phyloP scores from a whole-genome alignment of 37 sponge, comb jelly and placozoan species.

The Theonella swinhoei region DNA sequence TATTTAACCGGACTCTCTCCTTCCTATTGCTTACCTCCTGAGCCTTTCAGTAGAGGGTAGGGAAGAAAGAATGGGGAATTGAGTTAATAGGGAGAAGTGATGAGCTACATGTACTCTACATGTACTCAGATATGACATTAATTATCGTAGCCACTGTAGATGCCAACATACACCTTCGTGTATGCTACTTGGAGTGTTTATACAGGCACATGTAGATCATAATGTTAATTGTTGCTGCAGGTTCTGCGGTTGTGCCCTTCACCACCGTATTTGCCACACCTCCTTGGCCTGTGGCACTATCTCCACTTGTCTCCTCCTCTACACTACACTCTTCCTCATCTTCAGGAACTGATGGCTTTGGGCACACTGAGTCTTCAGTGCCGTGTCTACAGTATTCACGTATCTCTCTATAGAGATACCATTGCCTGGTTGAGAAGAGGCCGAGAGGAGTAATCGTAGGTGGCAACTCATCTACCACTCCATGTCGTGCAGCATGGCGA shows the following conservation, averaged over 20 bases:
- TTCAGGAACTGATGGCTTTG: conserved; percentile 23
- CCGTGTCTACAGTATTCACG: neutral
- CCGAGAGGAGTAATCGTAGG: neutral
- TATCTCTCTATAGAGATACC: conserved; percentile 5
- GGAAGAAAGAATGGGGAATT: too few relatives aligned
- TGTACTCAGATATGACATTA: too few relatives aligned
- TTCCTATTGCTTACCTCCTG: too few relatives aligned
- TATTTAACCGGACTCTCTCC: too few relatives aligned
- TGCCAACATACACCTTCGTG: too few relatives aligned
- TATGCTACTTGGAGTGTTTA: too few relatives aligned
- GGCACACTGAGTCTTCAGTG: neutral
- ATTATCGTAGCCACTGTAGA: too few relatives aligned
- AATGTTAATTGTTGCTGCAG: neutral
- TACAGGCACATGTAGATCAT: too few relatives aligned
- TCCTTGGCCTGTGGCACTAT: neutral
- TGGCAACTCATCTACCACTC: neutral
- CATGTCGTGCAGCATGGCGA: neutral
- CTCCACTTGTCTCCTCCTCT: too few relatives aligned
- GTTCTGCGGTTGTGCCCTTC: conserved; percentile 3
- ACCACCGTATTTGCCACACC: neutral
- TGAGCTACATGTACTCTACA: too few relatives aligned
- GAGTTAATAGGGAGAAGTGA: too few relatives aligned
- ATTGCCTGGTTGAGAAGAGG: neutral
- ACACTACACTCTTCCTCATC: neutral
- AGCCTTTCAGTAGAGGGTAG: too few relatives aligned